phyloP scores from a whole-genome alignment of 2,797 vertebrate genomes.

The Acridotheres tristis region DNA sequence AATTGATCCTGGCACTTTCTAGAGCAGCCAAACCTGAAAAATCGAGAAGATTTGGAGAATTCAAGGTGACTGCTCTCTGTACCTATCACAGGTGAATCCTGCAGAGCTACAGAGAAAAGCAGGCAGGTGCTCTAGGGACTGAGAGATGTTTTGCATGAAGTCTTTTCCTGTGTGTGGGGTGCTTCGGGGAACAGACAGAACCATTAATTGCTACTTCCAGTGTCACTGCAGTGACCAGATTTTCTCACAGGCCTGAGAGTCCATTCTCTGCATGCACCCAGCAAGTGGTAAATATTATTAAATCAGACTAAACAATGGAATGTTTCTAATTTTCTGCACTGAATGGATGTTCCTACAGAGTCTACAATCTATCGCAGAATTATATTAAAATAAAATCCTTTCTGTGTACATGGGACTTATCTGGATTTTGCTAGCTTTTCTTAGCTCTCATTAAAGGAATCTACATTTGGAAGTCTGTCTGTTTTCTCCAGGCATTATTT shows the following conservation, averaged over 20 bases:
- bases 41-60: neutral
- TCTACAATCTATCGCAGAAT: neutral
- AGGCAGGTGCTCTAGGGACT: neutral
- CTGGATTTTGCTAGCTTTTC: neutral
- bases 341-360: neutral
- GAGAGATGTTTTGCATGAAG: neutral
- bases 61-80: neutral
- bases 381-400: neutral
- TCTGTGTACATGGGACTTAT: neutral
- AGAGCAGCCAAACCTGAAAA: neutral
- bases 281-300: neutral
- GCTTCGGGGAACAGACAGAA: neutral
- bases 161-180: neutral
- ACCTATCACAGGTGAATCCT: accelerated
- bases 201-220: neutral
- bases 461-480: neutral
- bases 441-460: neutral
- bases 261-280: neutral
- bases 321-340: neutral
- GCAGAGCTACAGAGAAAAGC: neutral
- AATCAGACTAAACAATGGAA: neutral
- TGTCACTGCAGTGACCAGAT: neutral
- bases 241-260: neutral
- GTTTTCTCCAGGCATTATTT: neutral
- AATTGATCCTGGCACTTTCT: neutral